Conservation (phyloP, 1,140 invertebrate genomes). For the Drosophila busckii region DNA sequence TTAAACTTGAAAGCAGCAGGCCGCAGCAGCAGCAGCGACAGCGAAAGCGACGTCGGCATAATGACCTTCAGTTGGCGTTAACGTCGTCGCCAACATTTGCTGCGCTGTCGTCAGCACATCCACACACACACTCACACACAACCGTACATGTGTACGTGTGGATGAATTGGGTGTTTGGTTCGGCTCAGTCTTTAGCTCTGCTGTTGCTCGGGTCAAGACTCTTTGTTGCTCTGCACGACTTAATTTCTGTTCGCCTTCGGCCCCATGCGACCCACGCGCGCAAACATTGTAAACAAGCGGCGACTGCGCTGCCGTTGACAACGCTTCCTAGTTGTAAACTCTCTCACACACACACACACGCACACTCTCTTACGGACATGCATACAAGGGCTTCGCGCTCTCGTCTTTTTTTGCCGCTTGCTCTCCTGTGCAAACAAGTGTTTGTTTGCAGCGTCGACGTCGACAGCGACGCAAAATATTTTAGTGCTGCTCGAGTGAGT, state of each 20-base stretch:
- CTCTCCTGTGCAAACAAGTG: slow-evolving; percentile 70
- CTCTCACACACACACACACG: slow-evolving; percentile 13
- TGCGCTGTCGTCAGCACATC: no score
- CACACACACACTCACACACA: no score
- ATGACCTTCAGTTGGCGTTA: slow-evolving; percentile 67
- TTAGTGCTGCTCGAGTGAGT: slow-evolving; percentile 17
- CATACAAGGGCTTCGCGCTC: slow-evolving; percentile 32
- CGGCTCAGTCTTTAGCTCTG: slow-evolving; percentile 20
- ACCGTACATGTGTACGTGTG: slow-evolving; percentile 1
- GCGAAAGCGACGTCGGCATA: slow-evolving; percentile 55
- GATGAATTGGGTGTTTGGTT: slow-evolving; percentile 1
- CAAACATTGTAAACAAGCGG: slow-evolving; percentile 66
- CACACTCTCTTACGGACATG: background rate
- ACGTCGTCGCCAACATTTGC: slow-evolving; percentile 6
- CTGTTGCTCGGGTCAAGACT: slow-evolving; percentile 52
- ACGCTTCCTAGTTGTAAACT: slow-evolving; percentile 65
- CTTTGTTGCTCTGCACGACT: slow-evolving; percentile 38
- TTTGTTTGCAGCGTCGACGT: slow-evolving; percentile 57
- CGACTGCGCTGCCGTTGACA: slow-evolving; percentile 24
- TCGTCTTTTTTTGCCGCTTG: slow-evolving; percentile 10
- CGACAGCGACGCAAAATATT: slow-evolving; percentile 19
- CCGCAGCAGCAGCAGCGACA: slow-evolving; percentile 28
- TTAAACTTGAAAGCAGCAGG: slow-evolving; percentile 20
- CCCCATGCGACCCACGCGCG: slow-evolving; percentile 36
- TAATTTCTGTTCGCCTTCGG: slow-evolving; percentile 52